Base-by-base conservation (phyloP, 2,888 invertebrate genomes). In the Ecdyonurus torrentis region DNA sequence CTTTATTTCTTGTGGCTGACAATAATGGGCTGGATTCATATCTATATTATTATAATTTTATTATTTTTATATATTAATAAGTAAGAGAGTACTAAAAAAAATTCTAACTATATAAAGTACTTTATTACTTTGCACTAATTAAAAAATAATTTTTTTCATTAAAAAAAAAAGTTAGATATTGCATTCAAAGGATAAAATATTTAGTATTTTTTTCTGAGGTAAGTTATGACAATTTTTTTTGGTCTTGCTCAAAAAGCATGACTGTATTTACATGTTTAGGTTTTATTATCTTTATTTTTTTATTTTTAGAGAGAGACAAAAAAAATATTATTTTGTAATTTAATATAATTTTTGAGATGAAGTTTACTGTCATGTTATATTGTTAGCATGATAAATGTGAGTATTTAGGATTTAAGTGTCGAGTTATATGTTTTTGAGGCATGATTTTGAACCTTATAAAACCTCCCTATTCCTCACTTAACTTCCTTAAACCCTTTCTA, bases 181-280 rank as follows among this genome's bases (percentile, higher is more conserved):
- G 60, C 60, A 60, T 25, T 10, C 37, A 60, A 15, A 60, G 60
- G 25, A 24, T 22, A 37, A 7, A 60, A 19, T 19, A 25, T 23
- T 60, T 60, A 19, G 25, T 25, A 60, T 37, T 2, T 19, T 37
- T 20, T 60, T 37, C 22, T 22, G 20, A 60, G 19, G 22, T 20
- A 58, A 19, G 22, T 58, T 58, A 60, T 60, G 60, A 25, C 18
- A 60, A 24, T 23, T 37, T 25, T 59, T 25, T 60, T 25, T 23
- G 19, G n/a, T 60, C 20, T 25, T 60, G 25, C 58, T 19, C n/a
- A 23, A 18, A 58, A 15, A 25, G 18, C 37, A 37, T 60, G 25
- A n/a, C 37, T 3, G 20, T 25, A 19, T 37, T n/a, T 20, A 2
- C 2, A 25, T 60, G 20, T 60, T 37, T 60, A 3, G 20, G 22